A percentile compares a stretch with the other conserved stretches of the same genome.
These are phyloP conservation scores for Epizoanthus scotinus DNA, from an alignment of 92 coral and sea anemone genomes.

Conservation along the genomic window DNA sequence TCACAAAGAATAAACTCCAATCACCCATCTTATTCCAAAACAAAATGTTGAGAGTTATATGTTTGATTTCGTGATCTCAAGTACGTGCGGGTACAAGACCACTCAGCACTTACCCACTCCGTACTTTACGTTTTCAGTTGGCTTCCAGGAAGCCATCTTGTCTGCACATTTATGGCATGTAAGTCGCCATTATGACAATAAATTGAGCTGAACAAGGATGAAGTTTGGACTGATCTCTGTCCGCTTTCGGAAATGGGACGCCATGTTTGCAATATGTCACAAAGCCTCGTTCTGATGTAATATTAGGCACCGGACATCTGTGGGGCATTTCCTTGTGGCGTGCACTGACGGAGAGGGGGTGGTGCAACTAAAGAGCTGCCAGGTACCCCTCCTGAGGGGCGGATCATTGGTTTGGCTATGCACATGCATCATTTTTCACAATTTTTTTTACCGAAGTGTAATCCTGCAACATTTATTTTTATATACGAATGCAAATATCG, in stretches of 20 bases:
- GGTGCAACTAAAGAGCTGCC: too few species aligned
- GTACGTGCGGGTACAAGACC: background rate
- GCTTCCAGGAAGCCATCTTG: conserved; percentile 86
- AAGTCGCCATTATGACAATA: conserved; percentile 21
- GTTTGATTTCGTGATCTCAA: background rate
- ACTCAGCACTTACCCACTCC: conserved; percentile 79
- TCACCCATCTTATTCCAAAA: conserved; percentile 18
- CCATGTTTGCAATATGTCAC: conserved; percentile 50
- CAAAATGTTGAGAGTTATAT: conserved; percentile 10
- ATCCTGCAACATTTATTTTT: too few species aligned
- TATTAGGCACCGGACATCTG: conserved; percentile 15
- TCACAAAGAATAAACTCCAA: background rate
- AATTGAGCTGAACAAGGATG: conserved; percentile 2
- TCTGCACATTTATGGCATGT: conserved; percentile 15
- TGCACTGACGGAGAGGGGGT: too few species aligned
- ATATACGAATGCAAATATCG: too few species aligned
- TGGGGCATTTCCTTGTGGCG: too few species aligned
- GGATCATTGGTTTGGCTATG: too few species aligned
- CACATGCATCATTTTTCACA: too few species aligned
- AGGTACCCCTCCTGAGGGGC: too few species aligned
- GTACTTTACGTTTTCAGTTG: conserved; percentile 84
- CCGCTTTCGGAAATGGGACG: conserved; percentile 33
- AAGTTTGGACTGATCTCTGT: background rate
- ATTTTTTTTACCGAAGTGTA: too few species aligned
- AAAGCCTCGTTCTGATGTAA: conserved; percentile 54